Base-by-base conservation (phyloP, 2,113 vertebrate genomes). In the Miniopterus natalensis region DNA sequence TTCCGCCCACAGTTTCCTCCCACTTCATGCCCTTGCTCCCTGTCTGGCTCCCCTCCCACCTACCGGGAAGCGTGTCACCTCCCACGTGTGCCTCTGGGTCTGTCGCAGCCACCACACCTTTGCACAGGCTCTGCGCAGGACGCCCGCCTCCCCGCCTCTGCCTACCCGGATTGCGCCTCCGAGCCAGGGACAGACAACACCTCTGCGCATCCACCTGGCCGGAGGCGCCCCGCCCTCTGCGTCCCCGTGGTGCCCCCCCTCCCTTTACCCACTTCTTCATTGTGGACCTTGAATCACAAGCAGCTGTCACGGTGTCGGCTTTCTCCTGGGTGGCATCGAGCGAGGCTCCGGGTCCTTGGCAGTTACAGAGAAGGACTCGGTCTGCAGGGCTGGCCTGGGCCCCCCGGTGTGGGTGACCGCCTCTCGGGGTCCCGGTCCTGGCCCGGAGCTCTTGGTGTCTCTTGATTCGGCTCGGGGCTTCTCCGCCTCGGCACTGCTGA, bases 21-120 rank as follows among this genome's bases (percentile, higher is more conserved):
- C 5, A 1, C 9, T 6, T 73, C 79, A 8, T 6, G 15, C 23
- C 40, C 53, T 8, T 59, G 14, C 25, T 53, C 25, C 55, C 84
- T 8, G 29, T 51, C 14, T 27, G 10, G 13, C 1, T 3, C 11
- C 42, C 42, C 20, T 51, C 23, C 1, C 2, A 18, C 59, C 59
- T 36, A 10, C 8, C n/a, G 15, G 51, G 81, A 63, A 36, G 21
- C 29, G 0, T 12, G 61, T 86, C 21, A 0, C 57, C 53, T 45
- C 17, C 0, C 1, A 3, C 2, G 21, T 4, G 15, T 2, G 7
- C 57, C 27, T 10, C 36, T 31, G 45, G 45, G 49, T 21, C 36
- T 57, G 29, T 42, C 11, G 1, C 21, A 4, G 36, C 70, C 36
- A 1, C 80, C 61, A 4, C 40, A n/a, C 15, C 65, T 79, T 36